Evolutionary conservation across 2,888 invertebrate species (phyloP), one percentile per base, ranked within the genome.

Genomic region (Eupithecia vulgata): DNA sequence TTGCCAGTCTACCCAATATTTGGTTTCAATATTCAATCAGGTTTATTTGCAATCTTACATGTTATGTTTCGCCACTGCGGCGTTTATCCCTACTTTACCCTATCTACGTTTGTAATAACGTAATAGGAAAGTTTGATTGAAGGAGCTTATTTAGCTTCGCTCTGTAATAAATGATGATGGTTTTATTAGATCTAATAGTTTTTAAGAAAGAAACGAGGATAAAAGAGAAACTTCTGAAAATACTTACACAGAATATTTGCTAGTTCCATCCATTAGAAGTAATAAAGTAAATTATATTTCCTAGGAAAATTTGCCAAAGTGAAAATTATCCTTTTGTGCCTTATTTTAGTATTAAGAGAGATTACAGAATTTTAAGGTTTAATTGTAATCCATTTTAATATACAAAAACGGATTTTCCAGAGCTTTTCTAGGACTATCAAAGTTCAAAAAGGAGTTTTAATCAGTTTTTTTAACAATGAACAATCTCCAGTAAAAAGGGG

Each of bases 71-170:
- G 25, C 5, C 25, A 57, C 25, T 57, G 57, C 57, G 57, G 21
- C 57, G 25, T 57, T 57, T 57, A 12, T 25, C 57, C 57, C 25
- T n/a, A 57, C 57, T 57, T 57, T 57, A 57, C 57, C 57, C 25
- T 61, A 34, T 17, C 25, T 34, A 61, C 61, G 34, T 15, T 61
- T 61, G 34, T 61, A 34, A 17, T 34, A 61, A 61, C 57, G 25
- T 34, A 61, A 61, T 61, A 17, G 61, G 61, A 34, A 61, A 61
- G 61, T 34, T 34, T 34, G 61, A 61, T 61, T 30, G 61, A 61
- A 61, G 34, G 34, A 61, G 61, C 61, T 61, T 64, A 57, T 57
- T 57, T 57, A 25, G 64, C 37, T 64, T 64, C 21, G 35, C 64
- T 64, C 17, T 34, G 61, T 61, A 8, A 34, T 61, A 61, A 57